A percentile compares a stretch with the other conserved stretches of the same genome.
Evolutionary conservation across 2,797 vertebrate species (phyloP).

Genomic region (Strix occidentalis): DNA sequence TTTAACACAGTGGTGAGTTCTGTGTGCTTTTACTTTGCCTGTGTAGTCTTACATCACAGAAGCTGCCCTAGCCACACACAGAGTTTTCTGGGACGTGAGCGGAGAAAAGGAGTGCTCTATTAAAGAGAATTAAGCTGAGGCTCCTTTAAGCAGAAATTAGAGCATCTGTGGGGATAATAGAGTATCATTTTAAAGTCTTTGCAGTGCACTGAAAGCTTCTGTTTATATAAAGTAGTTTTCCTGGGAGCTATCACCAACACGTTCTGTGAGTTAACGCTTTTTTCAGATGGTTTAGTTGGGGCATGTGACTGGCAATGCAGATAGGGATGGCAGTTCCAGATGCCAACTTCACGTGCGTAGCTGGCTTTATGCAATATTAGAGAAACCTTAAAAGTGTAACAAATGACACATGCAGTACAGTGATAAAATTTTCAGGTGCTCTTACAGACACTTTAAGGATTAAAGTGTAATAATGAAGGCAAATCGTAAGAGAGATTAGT

Average conservation of each 20-base stretch:
- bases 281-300: not conserved
- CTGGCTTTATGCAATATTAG: not conserved
- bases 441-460: not conserved
- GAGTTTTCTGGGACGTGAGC: not conserved
- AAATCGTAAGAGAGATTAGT: not conserved
- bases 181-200: not conserved
- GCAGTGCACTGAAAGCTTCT: not conserved
- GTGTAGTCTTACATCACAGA: rapidly evolving
- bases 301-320: not conserved
- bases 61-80: not conserved
- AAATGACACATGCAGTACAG: rapidly evolving
- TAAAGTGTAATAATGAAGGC: not conserved
- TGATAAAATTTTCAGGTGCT: not conserved
- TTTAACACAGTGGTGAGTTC: not conserved
- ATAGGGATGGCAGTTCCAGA: not conserved
- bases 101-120: not conserved
- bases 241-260: not conserved
- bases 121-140: not conserved
- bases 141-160: not conserved
- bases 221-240: not conserved
- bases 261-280: not conserved
- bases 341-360: not conserved
- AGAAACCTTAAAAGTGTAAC: not conserved
- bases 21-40: not conserved
- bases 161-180: not conserved